These are phyloP conservation scores for Diadophis punctatus DNA, from an alignment of 2,113 vertebrate genomes.

Conservation along the genomic window DNA sequence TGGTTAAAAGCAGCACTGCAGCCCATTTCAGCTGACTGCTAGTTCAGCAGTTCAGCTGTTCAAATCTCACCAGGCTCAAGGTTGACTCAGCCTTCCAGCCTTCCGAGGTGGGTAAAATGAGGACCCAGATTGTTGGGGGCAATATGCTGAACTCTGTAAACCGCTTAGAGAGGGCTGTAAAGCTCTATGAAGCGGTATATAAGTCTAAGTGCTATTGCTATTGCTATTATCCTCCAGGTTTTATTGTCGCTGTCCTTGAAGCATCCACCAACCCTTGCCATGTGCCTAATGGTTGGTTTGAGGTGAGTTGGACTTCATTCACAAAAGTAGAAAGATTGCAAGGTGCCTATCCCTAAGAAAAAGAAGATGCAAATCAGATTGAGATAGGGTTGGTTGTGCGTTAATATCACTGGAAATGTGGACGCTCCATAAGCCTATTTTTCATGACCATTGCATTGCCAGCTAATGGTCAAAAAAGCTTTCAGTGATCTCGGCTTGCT, in stretches of 20 bases:
- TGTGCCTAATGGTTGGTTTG: background rate
- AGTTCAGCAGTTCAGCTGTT: too few relatives aligned
- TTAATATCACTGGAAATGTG: slow-evolving; percentile 2
- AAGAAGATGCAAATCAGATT: background rate
- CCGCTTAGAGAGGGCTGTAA: too few relatives aligned
- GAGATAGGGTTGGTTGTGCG: background rate
- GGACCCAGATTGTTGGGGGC: too few relatives aligned
- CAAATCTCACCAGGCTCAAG: too few relatives aligned
- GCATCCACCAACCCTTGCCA: background rate
- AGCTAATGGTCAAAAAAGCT: background rate
- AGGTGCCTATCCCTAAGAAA: background rate
- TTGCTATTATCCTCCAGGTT: background rate
- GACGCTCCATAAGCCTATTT: background rate
- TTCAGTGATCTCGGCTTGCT: slow-evolving; percentile 35
- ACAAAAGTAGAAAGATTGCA: background rate
- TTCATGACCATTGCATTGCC: background rate
- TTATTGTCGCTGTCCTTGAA: background rate
- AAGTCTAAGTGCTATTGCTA: too few relatives aligned
- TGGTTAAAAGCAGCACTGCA: too few relatives aligned
- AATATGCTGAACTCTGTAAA: too few relatives aligned
- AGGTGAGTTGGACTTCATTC: background rate
- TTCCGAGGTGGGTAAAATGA: too few relatives aligned
- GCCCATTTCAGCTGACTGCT: too few relatives aligned
- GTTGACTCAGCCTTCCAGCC: too few relatives aligned
- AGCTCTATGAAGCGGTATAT: too few relatives aligned